These are phyloP conservation scores for Colaptes auratus DNA, from an alignment of 2,113 vertebrate genomes.

Conservation along the genomic window DNA sequence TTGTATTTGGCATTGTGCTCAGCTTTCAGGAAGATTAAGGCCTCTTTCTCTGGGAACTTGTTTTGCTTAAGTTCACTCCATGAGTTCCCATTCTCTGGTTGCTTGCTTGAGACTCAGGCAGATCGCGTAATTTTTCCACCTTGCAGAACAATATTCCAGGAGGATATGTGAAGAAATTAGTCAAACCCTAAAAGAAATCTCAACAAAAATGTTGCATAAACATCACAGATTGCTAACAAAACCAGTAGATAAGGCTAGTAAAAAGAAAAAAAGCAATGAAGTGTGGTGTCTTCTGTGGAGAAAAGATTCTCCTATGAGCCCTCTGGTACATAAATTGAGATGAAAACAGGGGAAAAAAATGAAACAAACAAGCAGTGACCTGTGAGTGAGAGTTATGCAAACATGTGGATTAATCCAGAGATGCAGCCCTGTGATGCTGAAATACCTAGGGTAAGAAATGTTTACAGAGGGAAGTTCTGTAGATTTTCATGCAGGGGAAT, in stretches of 20 bases:
- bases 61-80: background rate
- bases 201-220: background rate
- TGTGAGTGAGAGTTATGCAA: conserved; percentile 25
- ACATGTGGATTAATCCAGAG: background rate
- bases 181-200: background rate
- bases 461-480: conserved; percentile 40
- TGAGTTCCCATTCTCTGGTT: background rate
- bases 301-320: background rate
- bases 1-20: no score
- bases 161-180: background rate
- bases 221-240: background rate
- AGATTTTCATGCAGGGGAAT: background rate
- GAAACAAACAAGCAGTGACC: conserved; percentile 18
- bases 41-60: background rate
- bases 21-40: background rate
- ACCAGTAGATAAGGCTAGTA: background rate
- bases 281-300: background rate
- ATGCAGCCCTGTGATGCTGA: background rate
- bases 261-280: background rate
- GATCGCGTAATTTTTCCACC: background rate
- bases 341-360: conserved; percentile 1
- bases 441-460: conserved; percentile 7
- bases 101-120: background rate
- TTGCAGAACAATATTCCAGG: background rate
- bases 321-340: background rate